Evolutionary conservation across 2,888 invertebrate species (phyloP).

Genomic region (Euplagia quadripunctaria): DNA sequence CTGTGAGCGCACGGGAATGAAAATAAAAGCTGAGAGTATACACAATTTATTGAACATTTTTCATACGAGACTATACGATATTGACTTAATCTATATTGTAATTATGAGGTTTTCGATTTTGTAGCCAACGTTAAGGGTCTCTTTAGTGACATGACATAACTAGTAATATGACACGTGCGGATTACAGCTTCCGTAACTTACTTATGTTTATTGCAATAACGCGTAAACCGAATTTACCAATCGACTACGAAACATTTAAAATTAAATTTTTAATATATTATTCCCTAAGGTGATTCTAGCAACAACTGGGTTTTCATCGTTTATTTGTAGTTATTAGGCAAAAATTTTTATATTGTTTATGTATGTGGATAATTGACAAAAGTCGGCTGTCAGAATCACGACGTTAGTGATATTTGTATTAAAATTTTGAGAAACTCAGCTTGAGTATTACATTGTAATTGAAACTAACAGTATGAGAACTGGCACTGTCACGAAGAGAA

Average conservation of each 20-base stretch:
- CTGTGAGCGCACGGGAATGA: slow-evolving; percentile 60
- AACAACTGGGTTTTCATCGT: background rate
- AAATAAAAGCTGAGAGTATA: slow-evolving; percentile 65
- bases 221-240: background rate
- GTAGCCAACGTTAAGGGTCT: background rate
- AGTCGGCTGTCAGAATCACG: too few species aligned
- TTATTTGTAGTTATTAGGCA: background rate
- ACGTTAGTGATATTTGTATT: too few species aligned
- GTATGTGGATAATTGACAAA: background rate
- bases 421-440: too few species aligned
- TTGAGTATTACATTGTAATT: too few species aligned
- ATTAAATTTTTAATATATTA: background rate
- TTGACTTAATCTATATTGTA: slow-evolving; percentile 54
- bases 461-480: background rate
- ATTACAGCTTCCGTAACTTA: background rate
- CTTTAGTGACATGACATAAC: background rate
- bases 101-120: slow-evolving; percentile 57
- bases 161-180: background rate
- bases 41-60: slow-evolving; percentile 52
- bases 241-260: background rate
- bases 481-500: background rate
- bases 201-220: background rate
- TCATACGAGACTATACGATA: slow-evolving; percentile 31
- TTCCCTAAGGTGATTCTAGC: background rate
- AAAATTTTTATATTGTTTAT: background rate